These are phyloP conservation scores for Chaetops frenatus DNA, from an alignment of 2,113 vertebrate genomes.

Conservation along the genomic window DNA sequence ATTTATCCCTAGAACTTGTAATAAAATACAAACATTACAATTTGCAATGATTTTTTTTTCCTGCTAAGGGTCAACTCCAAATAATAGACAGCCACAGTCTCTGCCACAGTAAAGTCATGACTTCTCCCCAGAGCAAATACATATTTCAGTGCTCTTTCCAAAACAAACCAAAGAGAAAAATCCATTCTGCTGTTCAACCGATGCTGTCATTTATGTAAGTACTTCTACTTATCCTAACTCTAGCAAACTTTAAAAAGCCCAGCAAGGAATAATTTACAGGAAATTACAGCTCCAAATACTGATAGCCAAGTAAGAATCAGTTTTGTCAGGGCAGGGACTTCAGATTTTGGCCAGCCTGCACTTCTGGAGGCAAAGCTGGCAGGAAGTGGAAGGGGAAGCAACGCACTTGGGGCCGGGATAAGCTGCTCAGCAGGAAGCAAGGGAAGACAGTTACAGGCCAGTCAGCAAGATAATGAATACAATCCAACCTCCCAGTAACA, in stretches of 20 bases:
- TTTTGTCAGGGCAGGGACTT: not conserved
- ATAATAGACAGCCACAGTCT: not conserved
- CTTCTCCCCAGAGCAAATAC: not conserved
- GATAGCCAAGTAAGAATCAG: not conserved
- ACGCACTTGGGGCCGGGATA: not conserved
- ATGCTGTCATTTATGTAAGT: not conserved
- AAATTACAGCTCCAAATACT: not conserved
- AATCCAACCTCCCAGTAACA: not conserved
- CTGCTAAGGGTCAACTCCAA: not conserved
- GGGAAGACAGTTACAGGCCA: not conserved
- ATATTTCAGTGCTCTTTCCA: not conserved
- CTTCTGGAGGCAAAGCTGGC: not conserved
- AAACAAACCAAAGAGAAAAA: not conserved
- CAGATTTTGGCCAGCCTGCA: not conserved
- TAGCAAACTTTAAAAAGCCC: not conserved
- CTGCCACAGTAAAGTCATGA: not conserved
- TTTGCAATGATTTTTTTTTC: not conserved
- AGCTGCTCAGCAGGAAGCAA: constrained; percentile 2
- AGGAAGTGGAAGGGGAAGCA: constrained; percentile 56
- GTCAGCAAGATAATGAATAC: constrained; percentile 8
- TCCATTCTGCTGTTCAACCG: not conserved
- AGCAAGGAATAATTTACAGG: not conserved
- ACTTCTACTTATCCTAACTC: not conserved
- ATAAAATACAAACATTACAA: not conserved
- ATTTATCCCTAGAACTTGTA: not conserved